Base-by-base conservation (phyloP, 1,140 invertebrate species). In the Drosophila virilis region DNA sequence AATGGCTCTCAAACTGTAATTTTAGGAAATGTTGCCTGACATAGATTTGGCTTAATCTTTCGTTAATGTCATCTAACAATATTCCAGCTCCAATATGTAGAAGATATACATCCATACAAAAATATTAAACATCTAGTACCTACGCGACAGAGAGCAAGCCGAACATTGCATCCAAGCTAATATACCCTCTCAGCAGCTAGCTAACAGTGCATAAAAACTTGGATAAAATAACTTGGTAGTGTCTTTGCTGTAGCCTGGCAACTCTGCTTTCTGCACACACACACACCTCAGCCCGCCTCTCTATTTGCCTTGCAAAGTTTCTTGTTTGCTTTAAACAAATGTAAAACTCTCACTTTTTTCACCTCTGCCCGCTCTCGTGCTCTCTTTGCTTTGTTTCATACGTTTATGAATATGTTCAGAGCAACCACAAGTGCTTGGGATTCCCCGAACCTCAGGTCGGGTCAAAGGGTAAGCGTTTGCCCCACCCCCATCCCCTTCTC, bases 321-420 rank as follows among this genome's bases (percentile, higher is more conserved):
- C 8, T 35, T 22, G 45, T 10, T 38, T 38, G 33, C 51, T 37
- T 42, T 13, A 22, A 22, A 50, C 17, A 54, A 70, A 70, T 70
- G 40, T 46, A 28, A 62, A 70, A 55, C 42, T 46, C 52, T 70
- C 50, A 54, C 15, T 33, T 59, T 59, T 15, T 15, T 8, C 9
- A 32, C 37, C 38, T n/a, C 12, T 42, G 13, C 17, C 17, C 28
- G 51, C 7, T 17, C 15, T 10, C 43, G 8, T 0, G 0, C 42
- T 38, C n/a, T 6, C n/a, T 8, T 12, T 65, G 17, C 35, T 33
- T 64, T 58, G 72, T 74, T 64, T 64, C 51, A 55, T 59, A 59
- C 58, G 55, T 57, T 64, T 71, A 74, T 75, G 67, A 65, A 46
- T 71, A 46, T 60, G 71, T 71, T 64, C 62, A 65, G 38, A 60